Base-by-base conservation (phyloP, 2,888 invertebrate species). In the Barypeithes pellucidus region DNA sequence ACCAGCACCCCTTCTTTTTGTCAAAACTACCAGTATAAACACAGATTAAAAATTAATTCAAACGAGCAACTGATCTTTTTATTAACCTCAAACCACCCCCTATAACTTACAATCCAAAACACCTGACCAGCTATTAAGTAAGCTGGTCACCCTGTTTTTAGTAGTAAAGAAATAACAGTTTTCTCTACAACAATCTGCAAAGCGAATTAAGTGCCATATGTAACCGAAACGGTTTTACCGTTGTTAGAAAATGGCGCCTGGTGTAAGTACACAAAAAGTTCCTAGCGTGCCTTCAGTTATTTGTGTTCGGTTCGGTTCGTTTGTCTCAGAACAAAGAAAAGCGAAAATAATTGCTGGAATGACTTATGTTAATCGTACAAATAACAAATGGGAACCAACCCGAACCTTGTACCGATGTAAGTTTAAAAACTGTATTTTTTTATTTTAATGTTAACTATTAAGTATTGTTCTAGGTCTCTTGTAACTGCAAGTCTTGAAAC, bases 321-420 rank as follows among this genome's bases (percentile, higher is more conserved):
- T 60, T 60, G 60, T 60, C 41, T 60, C 20, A 1, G 39, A 41
- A 41, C 60, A 60, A 60, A 43, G 60, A 18, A 39, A 60, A 60
- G 60, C 39, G 11, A 60, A 60, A 60, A 60, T 60, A n/a, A n/a
- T n/a, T 60, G 60, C 41, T 41, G 60, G 60, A 60, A 54, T n/a
- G 41, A 41, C 18, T 41, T 60, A 16, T 60, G 39, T 60, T 20
- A 39, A 2, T 41, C 3, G 60, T 20, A 54, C 29, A 33, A 54
- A 29, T 33, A 29, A 41, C 9, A 33, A 36, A 41, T 18, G 39
- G 39, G 60, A 39, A 60, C 41, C 16, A 60, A 60, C 39, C 4
- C 60, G 60, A 60, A n/a, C 60, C 60, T 41, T 22, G 41, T 60
- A 60, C 22, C 41, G 16, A 60, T 3, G 60, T 60, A 12, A 16